Evolutionary conservation across 1,140 invertebrate genomes (phyloP).

Genomic region (Drosophila virilis): DNA sequence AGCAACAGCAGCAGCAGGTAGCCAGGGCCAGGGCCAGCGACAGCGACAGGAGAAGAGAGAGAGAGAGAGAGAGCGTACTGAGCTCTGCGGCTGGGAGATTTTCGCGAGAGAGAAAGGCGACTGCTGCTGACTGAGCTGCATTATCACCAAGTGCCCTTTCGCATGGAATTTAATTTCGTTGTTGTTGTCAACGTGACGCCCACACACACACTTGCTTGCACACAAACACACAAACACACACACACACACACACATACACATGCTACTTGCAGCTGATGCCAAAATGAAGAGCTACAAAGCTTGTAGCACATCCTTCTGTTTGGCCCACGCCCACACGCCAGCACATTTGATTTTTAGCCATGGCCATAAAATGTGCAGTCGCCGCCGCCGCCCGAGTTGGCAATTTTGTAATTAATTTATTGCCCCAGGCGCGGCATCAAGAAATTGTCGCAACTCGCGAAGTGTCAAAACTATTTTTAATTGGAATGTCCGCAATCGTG

Average conservation of each 20-base stretch:
- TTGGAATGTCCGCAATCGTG: constrained; percentile 55
- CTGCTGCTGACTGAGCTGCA: constrained; percentile 9
- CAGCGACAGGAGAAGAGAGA: constrained; percentile 6
- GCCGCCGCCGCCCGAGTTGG: constrained; percentile 30
- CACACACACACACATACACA: constrained; percentile 15
- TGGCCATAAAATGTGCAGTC: constrained; percentile 54
- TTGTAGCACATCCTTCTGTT: constrained; percentile 7
- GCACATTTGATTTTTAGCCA: constrained; percentile 56
- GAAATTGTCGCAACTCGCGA: constrained; percentile 63
- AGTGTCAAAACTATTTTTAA: constrained; percentile 82
- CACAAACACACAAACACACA: constrained; percentile 7
- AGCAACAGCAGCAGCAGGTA: neutral
- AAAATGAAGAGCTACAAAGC: constrained; percentile 17
- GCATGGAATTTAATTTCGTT: constrained; percentile 58
- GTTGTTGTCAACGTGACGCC: constrained; percentile 57
- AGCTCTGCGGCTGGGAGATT: neutral
- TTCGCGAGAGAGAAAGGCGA: constrained; percentile 11
- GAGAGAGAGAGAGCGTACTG: constrained; percentile 3
- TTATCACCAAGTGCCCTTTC: constrained; percentile 45
- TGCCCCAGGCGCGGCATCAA: constrained; percentile 49
- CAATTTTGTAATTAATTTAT: constrained; percentile 79
- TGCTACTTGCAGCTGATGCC: constrained; percentile 16
- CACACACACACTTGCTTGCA: constrained; percentile 18
- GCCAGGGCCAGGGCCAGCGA: neutral
- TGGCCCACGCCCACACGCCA: constrained; percentile 30